Base-by-base conservation (phyloP, 2,888 invertebrate genomes). In the Leptinotarsa juncta region DNA sequence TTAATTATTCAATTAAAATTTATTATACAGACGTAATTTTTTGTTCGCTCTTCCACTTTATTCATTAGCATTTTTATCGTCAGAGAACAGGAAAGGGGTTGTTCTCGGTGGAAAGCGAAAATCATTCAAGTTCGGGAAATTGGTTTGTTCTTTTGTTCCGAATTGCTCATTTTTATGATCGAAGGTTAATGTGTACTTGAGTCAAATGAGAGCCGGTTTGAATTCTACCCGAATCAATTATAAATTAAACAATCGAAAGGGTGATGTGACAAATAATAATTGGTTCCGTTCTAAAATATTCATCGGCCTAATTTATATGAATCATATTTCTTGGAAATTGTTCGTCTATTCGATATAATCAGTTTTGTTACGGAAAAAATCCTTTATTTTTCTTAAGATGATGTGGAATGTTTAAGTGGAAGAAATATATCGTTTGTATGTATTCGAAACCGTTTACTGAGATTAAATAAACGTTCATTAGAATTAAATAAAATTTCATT, bases 1-100 rank as follows among this genome's bases (percentile, higher is more conserved):
- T 42, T 18, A 42, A 62, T 62, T 62, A 62, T 62, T 62, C 62
- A n/a, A 62, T 62, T 62, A 62, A 62, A 62, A 42, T 62, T n/a
- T 62, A 62, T 32, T 32, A 62, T 62, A 62, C 62, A 42, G 20
- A 42, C 62, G 62, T 26, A 32, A 42, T n/a, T 32, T 62, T 62
- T 42, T 62, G 16, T 62, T 32, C 62, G 62, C 62, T 32, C n/a
- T 32, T 42, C 32, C 62, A 62, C 62, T 62, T 62, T 57, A 57
- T 57, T 57, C 57, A 57, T 57, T 57, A 57, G 20, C 20, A 57
- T 57, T 57, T 57, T 57, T 57, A 57, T 57, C n/a, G 57, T 18
- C 57, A 18, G 57, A 57, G 20, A 57, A 20, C 12, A 16, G 20
- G 20, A 57, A 57, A 57, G 57, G 57, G 62, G 62, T 62, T 32